A percentile compares a stretch with the other conserved stretches of the same genome.
Conservation (phyloP, 2,113 vertebrate genomes). For the Pygoscelis antarcticus region DNA sequence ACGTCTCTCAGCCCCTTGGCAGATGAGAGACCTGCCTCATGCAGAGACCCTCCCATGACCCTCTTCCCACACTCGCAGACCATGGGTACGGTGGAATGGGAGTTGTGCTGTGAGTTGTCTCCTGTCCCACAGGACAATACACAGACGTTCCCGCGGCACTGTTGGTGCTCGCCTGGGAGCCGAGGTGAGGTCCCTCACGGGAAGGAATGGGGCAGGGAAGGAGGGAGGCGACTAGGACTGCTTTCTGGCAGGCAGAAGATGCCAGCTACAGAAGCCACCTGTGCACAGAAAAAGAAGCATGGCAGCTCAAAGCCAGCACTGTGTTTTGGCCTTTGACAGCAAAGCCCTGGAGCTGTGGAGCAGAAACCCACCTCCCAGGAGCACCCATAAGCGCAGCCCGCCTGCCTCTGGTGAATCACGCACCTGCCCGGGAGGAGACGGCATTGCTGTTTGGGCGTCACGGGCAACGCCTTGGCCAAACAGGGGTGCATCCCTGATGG, state of each 20-base stretch:
- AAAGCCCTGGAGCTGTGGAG: not conserved
- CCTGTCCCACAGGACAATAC: fast-evolving
- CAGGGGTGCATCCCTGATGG: not conserved
- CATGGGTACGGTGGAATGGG: fast-evolving
- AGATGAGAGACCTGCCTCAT: not conserved
- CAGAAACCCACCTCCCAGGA: not conserved
- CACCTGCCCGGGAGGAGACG: fast-evolving
- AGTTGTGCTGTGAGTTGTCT: fast-evolving
- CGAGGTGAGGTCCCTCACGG: fast-evolving
- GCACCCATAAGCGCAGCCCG: not conserved
- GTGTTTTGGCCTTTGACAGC: not conserved
- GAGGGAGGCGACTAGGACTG: not conserved
- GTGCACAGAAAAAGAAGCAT: fast-evolving
- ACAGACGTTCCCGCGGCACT: fast-evolving
- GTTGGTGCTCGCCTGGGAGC: not conserved
- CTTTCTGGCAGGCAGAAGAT: not conserved
- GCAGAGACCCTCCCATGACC: not conserved
- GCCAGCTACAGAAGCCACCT: not conserved
- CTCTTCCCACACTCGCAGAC: fast-evolving
- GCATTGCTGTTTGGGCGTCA: not conserved
- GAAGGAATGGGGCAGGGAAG: fast-evolving
- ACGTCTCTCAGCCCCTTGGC: fast-evolving
- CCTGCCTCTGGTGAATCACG: not conserved
- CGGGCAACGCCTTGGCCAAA: conserved; percentile 55
- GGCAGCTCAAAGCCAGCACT: not conserved